Conservation (phyloP, 2,888 invertebrate genomes). For the Drosophila nigritarsus region DNA sequence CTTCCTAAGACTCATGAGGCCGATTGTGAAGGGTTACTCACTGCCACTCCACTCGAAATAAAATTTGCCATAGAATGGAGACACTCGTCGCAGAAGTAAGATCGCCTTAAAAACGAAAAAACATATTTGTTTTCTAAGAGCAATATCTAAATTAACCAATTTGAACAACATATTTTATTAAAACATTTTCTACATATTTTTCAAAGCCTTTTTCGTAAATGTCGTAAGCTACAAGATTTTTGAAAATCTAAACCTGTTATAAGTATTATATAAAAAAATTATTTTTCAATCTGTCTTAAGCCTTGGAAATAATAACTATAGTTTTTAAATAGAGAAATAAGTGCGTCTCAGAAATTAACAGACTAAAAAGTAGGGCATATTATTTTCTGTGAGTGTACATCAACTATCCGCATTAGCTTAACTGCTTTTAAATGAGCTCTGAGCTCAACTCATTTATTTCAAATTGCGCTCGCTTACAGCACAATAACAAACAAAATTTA, state of each 20-base stretch:
- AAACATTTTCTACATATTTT: too few species aligned
- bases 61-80: neutral
- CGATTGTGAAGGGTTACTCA: neutral
- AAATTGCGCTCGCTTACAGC: constrained; percentile 44
- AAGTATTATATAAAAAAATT: too few species aligned
- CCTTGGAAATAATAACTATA: neutral
- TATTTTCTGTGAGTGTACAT: constrained; percentile 1
- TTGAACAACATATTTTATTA: too few species aligned
- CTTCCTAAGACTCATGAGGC: neutral
- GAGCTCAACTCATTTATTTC: constrained; percentile 46
- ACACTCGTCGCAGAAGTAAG: too few species aligned
- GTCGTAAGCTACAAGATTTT: too few species aligned
- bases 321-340: neutral
- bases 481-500: constrained; percentile 12
- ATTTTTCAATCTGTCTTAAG: neutral
- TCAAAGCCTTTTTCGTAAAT: too few species aligned
- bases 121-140: neutral
- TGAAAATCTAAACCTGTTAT: too few species aligned
- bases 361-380: neutral
- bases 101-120: fast-evolving
- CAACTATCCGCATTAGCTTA: constrained; percentile 23
- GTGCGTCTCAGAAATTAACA: neutral
- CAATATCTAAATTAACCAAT: too few species aligned
- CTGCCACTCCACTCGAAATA: neutral
- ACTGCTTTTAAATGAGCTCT: constrained; percentile 44